phyloP scores from a whole-genome alignment of 2,888 invertebrate genomes.

The Mechanitis mazaeus region DNA sequence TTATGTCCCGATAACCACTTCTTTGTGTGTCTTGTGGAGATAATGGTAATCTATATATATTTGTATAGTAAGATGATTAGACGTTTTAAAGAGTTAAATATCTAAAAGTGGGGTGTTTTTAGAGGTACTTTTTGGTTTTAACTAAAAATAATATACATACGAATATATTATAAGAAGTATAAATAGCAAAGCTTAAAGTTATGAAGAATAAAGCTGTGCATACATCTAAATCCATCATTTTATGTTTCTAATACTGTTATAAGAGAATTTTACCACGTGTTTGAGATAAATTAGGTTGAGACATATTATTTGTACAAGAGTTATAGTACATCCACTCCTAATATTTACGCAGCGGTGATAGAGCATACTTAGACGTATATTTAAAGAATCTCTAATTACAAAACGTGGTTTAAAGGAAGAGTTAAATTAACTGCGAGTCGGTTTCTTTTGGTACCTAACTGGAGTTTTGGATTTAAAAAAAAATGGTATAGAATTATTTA shows the following conservation, averaged over 20 bases:
- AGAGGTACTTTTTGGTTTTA: constrained; percentile 3
- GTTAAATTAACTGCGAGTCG: not conserved
- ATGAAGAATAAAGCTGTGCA: constrained; percentile 16
- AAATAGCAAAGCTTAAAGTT: not conserved
- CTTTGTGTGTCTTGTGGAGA: constrained; percentile 30
- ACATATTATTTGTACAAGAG: constrained; percentile 57
- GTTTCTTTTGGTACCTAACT: too few relatives aligned
- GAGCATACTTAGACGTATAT: constrained; percentile 35
- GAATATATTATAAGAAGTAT: too few relatives aligned
- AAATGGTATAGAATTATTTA: not conserved
- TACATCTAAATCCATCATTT: constrained; percentile 25
- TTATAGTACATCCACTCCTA: constrained; percentile 43
- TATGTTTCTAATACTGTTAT: not conserved
- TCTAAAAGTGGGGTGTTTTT: constrained; percentile 14
- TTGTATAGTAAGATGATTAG: constrained; percentile 15
- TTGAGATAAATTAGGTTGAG: constrained; percentile 59
- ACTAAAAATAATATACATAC: too few relatives aligned
- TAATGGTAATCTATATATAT: constrained; percentile 27
- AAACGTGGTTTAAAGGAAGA: constrained; percentile 27
- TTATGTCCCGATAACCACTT: constrained; percentile 44
- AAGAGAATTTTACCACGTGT: constrained; percentile 38
- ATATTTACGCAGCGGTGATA: constrained; percentile 61
- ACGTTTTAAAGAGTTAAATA: constrained; percentile 9
- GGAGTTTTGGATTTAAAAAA: too few relatives aligned
- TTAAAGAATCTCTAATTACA: constrained; percentile 50